Evolutionary conservation across 2,888 invertebrate genomes (phyloP), one percentile per base, ranked within the genome.

Genomic region (Catotricha subobsoleta): DNA sequence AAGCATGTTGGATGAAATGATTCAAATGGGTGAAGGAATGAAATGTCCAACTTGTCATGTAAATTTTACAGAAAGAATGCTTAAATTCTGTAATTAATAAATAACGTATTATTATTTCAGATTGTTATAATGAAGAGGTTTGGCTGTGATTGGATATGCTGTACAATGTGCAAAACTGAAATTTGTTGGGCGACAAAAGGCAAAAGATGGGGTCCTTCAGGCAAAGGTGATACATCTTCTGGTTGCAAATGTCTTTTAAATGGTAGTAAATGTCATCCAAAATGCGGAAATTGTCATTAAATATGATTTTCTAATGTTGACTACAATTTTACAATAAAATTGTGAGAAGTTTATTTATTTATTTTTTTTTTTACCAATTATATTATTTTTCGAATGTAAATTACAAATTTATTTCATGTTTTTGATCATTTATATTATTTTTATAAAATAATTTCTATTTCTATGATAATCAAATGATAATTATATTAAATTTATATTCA

Each of bases 81-180:
- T 30, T 30, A 5, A 15, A 30, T 16, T 13, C 16, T 30, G 8
- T 2, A n/a, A n/a, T n/a, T n/a, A n/a, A n/a, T n/a, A n/a, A n/a
- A n/a, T n/a, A n/a, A n/a, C n/a, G n/a, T n/a, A 13, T 30, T 30
- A 6, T 7, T 30, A 7, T 39, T 41, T 4, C 29, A 45, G 45
- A 40, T 41, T 37, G 74, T 88, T 29, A 67, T 88, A 15, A 80
- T 80, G 63, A 88, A 88, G 61, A 87, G 86, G 64, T 84, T 81
- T 79, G 90, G 91, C 46, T 91, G 91, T 64, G 88, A 90, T 62
- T 87, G 86, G 86, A 67, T 90, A 41, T 71, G 80, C 48, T 90
- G 90, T 60, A 79, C 82, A 1, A 83, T 87, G 64, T 91, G 91
- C 62, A 84, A 84, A 62, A 84, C 84, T 2, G 90, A 90, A 63